Percentiles rank a stretch among this genome's conserved stretches.
Conservation (phyloP, 2,888 invertebrate genomes). For the Tenthredo amoena region DNA sequence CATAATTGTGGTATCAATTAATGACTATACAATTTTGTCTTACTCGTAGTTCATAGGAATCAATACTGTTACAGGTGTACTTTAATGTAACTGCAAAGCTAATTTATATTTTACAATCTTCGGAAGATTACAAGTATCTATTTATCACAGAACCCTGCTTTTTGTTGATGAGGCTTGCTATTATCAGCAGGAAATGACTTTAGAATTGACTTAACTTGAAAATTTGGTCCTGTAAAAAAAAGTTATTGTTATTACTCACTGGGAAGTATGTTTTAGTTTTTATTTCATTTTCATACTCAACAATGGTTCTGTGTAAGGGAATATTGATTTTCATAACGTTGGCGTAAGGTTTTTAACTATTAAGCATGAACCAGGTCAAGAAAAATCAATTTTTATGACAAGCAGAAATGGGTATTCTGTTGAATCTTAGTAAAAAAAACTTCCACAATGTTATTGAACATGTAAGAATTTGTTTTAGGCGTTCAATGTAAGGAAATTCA, state of each 20-base stretch:
- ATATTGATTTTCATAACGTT: constrained; percentile 5
- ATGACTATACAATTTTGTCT: neutral
- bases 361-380: constrained; percentile 29
- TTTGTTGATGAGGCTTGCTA: neutral
- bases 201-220: neutral
- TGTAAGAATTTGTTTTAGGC: neutral
- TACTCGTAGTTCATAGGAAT: neutral
- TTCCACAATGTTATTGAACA: neutral
- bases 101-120: neutral
- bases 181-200: constrained; percentile 3
- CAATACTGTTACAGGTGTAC: neutral
- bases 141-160: neutral
- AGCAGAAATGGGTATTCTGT: constrained; percentile 15
- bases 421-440: neutral
- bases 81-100: constrained; percentile 11
- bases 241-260: neutral
- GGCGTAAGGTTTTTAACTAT: constrained; percentile 3
- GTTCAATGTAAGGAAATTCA: neutral
- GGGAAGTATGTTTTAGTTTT: neutral
- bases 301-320: neutral
- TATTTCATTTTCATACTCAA: neutral
- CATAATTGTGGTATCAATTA: neutral
- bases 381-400: constrained; percentile 34
- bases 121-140: neutral
- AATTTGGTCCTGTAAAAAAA: neutral